Evolutionary conservation across 2,113 vertebrate species (phyloP).

Genomic region (Nanorana parkeri): DNA sequence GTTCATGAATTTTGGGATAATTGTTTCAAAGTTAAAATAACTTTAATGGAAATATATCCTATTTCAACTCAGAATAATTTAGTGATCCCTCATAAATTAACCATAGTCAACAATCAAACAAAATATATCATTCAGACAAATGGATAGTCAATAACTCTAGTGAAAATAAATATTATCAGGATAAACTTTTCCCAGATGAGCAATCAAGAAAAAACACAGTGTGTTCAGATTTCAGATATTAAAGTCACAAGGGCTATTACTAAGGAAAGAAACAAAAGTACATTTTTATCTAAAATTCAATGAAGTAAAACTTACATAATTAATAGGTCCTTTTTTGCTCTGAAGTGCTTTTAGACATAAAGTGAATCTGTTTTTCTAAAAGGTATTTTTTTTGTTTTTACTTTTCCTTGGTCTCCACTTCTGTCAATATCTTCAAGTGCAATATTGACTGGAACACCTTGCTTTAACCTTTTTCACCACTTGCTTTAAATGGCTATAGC

Average conservation of each 20-base stretch:
- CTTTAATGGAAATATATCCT: no score
- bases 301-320: constrained; percentile 3
- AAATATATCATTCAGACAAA: no score
- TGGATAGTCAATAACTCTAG: not conserved
- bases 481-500: constrained; percentile 55
- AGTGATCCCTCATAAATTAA: not conserved
- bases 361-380: constrained; percentile 2
- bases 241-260: not conserved
- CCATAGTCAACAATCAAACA: no score
- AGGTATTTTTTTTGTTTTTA: not conserved
- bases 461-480: constrained; percentile 55
- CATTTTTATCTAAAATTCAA: not conserved
- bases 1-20: no score
- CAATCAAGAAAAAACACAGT: not conserved
- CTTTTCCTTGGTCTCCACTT: constrained; percentile 36
- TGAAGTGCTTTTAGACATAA: not conserved
- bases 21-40: no score
- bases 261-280: not conserved
- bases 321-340: not conserved
- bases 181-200: not conserved
- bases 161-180: not conserved
- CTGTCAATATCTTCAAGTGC: constrained; percentile 52
- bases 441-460: constrained; percentile 55
- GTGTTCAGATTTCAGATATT: no score
- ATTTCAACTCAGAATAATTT: not conserved